Percentiles rank a stretch among this genome's conserved stretches.
These are phyloP conservation scores for Lypha dubia DNA, from an alignment of 2,888 invertebrate genomes.

Conservation along the genomic window DNA sequence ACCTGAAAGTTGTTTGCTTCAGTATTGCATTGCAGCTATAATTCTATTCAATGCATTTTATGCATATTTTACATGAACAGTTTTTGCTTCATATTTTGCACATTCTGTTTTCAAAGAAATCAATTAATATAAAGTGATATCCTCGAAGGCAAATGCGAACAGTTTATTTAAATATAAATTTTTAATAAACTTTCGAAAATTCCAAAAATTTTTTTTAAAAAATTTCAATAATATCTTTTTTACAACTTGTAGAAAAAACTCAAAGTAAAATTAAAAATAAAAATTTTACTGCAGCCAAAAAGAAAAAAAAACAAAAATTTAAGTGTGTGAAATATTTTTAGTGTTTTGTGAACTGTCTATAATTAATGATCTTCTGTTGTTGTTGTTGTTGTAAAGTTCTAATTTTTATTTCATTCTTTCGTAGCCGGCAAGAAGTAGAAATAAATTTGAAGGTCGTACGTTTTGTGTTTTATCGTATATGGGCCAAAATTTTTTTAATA, in stretches of 20 bases:
- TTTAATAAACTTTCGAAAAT: too few relatives aligned
- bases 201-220: background rate
- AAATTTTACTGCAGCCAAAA: slow-evolving; percentile 12
- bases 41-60: too few relatives aligned
- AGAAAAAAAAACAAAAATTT: too few relatives aligned
- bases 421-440: slow-evolving; percentile 5
- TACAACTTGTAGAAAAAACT: background rate
- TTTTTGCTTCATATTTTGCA: too few relatives aligned
- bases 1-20: too few relatives aligned
- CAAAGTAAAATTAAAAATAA: background rate
- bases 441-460: slow-evolving; percentile 1
- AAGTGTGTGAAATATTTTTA: background rate
- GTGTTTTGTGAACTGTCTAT: slow-evolving; percentile 6
- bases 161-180: background rate
- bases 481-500: background rate
- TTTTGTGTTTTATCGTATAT: background rate
- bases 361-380: slow-evolving; percentile 12
- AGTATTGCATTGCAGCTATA: too few relatives aligned
- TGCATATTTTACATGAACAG: too few relatives aligned
- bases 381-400: too few relatives aligned
- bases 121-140: slow-evolving; percentile 7
- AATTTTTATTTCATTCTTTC: slow-evolving; percentile 21
- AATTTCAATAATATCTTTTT: background rate
- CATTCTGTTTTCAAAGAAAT: background rate
- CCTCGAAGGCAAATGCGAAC: background rate